Evolutionary conservation across 2,888 invertebrate species (phyloP), one percentile per base, ranked within the genome.

Genomic region (Epistrophella euchroma): DNA sequence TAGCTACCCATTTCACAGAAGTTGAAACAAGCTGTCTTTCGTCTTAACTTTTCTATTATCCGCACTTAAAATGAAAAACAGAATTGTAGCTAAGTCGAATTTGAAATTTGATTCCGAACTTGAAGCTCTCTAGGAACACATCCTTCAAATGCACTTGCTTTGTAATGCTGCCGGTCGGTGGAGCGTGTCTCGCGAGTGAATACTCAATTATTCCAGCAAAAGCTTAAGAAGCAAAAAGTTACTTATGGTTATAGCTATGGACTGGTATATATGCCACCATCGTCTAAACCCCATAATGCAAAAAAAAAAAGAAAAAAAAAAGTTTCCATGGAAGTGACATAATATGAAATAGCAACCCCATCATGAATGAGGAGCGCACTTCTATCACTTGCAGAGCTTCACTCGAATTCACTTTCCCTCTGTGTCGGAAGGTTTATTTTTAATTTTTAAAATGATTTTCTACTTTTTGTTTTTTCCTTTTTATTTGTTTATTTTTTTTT

Each of bases 331-430:
- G 66, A 70, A 71, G 68, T 75, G 45, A 19, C 52, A 55, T 52
- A 52, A 52, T 55, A 45, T 62, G 55, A 45, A 72, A 43, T 56
- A 66, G 56, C 58, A 52, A 47, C 37, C 40, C n/a, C 52, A 22
- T 47, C n/a, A 22, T 28, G 40, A 15, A 58, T 40, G 37, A 60
- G 43, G 55, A 68, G 66, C 17, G 64, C 22, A 37, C 60, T 52
- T 37, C 47, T 37, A 70, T 78, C 74, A 84, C 79, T 84, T 84
- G 83, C 74, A 64, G 83, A 79, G 83, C 83, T 84, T 84, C 83
- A 70, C 83, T 64, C 62, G 62, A 83, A 70, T 50, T 78, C 78
- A 50, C 55, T 73, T 55, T 40, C 52, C 68, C 28, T 55, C 45
- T 32, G 28, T 17, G 50, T 25, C 22, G 64, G 28, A 45, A 47